These are phyloP conservation scores for Phalacrocorax pelagicus DNA, from an alignment of 2,113 vertebrate genomes.

Conservation along the genomic window DNA sequence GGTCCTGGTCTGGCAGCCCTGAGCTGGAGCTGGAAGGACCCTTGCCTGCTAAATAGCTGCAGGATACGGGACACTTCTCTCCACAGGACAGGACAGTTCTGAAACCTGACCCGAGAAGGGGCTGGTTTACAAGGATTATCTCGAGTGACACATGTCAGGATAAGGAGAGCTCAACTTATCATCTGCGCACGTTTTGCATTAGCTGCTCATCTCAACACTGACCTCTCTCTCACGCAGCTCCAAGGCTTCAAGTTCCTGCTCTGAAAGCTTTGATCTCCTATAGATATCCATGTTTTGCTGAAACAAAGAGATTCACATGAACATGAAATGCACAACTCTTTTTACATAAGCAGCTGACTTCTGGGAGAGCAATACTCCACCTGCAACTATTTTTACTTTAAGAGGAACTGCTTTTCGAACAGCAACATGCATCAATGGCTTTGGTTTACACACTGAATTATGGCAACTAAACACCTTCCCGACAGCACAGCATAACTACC, in stretches of 20 bases:
- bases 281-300: slow-evolving; percentile 98
- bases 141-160: not conserved
- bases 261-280: slow-evolving; percentile 85
- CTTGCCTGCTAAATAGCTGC: not conserved
- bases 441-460: not conserved
- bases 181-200: not conserved
- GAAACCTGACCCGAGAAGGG: not conserved
- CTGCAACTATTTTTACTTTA: not conserved
- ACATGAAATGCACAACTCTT: not conserved
- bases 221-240: slow-evolving; percentile 97
- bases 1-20: not conserved
- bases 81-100: not conserved
- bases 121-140: not conserved
- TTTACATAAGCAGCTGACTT: not conserved
- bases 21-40: not conserved
- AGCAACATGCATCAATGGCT: accelerated
- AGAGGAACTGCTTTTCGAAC: not conserved
- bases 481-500: slow-evolving; percentile 63
- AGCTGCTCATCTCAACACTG: slow-evolving; percentile 21
- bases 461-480: not conserved
- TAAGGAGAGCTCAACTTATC: not conserved
- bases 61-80: not conserved
- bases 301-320: not conserved
- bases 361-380: not conserved
- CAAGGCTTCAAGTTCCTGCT: slow-evolving; percentile 93